Conservation (phyloP, 2,113 vertebrate genomes). For the Notarius quadriscutis region DNA sequence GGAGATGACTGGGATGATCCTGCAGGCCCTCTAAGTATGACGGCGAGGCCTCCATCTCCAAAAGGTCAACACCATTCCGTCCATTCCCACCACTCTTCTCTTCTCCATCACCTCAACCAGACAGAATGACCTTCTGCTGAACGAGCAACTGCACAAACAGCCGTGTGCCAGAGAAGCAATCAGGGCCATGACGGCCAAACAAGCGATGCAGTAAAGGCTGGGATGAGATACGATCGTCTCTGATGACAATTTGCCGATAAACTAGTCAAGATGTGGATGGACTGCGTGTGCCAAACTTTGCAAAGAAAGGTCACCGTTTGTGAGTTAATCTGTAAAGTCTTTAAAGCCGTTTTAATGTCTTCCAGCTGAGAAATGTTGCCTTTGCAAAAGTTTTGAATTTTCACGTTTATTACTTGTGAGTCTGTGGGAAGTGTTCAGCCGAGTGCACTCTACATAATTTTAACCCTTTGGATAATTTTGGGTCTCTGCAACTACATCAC, state of each 20-base stretch:
- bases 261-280: neutral
- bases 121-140: slow-evolving; percentile 60
- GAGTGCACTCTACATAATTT: neutral
- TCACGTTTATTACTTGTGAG: neutral
- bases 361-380: neutral
- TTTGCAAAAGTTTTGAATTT: neutral
- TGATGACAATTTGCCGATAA: no score
- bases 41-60: slow-evolving; percentile 51
- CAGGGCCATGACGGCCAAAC: neutral
- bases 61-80: slow-evolving; percentile 69
- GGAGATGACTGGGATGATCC: slow-evolving; percentile 62
- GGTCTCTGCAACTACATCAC: neutral
- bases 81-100: slow-evolving; percentile 36
- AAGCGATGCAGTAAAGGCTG: neutral
- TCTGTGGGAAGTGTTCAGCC: neutral
- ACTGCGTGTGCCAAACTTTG: neutral
- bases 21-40: slow-evolving; percentile 40
- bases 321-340: neutral
- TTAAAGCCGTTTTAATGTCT: neutral
- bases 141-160: slow-evolving; percentile 63
- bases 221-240: no score
- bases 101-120: slow-evolving; percentile 17
- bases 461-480: neutral
- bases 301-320: neutral
- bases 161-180: slow-evolving; percentile 36